Conservation (phyloP, 35 echinoderm and acorn worm species). For the Lytechinus variegatus region DNA sequence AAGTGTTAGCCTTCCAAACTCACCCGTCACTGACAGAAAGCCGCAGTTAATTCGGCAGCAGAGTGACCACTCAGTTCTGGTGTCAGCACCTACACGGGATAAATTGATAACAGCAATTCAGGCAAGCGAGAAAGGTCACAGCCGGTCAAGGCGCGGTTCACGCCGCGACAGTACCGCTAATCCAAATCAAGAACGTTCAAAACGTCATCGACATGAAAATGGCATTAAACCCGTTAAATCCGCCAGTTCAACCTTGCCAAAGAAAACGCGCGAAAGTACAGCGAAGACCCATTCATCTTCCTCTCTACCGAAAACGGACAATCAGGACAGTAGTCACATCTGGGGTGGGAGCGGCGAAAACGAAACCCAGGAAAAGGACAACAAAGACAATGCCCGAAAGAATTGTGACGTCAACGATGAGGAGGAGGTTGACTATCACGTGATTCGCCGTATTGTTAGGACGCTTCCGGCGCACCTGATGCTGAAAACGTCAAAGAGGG, state of each 20-base stretch:
- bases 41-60: background rate
- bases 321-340: background rate
- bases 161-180: background rate
- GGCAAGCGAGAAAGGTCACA: background rate
- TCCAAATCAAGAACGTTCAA: background rate
- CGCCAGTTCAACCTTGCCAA: background rate
- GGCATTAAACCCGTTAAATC: background rate
- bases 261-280: background rate
- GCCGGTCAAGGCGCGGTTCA: background rate
- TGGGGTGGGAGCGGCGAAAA: background rate
- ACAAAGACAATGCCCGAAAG: background rate
- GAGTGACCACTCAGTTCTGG: conserved; percentile 10
- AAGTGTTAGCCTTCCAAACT: conserved; percentile 58
- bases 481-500: conserved; percentile 62
- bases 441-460: conserved; percentile 59
- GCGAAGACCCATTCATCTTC: background rate
- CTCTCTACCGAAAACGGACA: background rate
- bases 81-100: background rate
- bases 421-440: conserved; percentile 34
- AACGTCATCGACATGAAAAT: background rate
- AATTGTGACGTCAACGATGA: background rate
- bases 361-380: background rate
- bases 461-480: conserved; percentile 71
- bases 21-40: conserved; percentile 33
- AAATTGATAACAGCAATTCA: background rate